Conservation (phyloP, 1,140 invertebrate species). For the Drosophila ohnishii region DNA sequence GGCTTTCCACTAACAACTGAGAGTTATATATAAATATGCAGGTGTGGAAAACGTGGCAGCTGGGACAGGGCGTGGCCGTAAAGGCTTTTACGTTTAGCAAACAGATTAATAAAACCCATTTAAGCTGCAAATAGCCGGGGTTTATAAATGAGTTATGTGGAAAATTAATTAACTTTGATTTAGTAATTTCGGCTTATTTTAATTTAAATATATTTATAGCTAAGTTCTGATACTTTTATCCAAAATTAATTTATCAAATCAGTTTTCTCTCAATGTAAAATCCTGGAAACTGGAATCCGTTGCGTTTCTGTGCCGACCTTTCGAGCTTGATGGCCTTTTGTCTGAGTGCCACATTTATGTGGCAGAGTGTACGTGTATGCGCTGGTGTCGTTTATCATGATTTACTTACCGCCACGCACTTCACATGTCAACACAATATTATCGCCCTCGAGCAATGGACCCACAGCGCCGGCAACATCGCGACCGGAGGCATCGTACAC, state of each 20-base stretch:
- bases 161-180: not conserved
- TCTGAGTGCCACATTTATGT: conserved; percentile 79
- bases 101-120: not conserved
- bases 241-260: not conserved
- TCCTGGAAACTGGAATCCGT: conserved; percentile 25
- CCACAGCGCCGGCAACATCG: conserved; percentile 89
- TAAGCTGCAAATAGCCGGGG: no score
- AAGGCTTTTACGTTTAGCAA: conserved; percentile 1
- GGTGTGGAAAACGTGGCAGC: not conserved
- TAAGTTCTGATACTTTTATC: no score
- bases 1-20: conserved; percentile 9
- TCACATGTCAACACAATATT: conserved; percentile 93
- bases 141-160: not conserved
- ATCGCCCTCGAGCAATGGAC: conserved; percentile 92
- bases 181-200: not conserved
- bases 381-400: conserved; percentile 80
- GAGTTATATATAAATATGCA: not conserved
- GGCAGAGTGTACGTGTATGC: conserved; percentile 54
- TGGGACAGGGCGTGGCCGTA: conserved; percentile 1
- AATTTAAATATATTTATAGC: not conserved
- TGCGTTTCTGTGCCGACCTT: conserved; percentile 62
- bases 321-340: conserved; percentile 77
- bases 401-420: conserved; percentile 92
- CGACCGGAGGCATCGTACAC: conserved; percentile 92
- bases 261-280: conserved; percentile 1